Evolutionary conservation across 2,888 invertebrate genomes (phyloP), one percentile per base, ranked within the genome.

Genomic region (Cenopis cana): DNA sequence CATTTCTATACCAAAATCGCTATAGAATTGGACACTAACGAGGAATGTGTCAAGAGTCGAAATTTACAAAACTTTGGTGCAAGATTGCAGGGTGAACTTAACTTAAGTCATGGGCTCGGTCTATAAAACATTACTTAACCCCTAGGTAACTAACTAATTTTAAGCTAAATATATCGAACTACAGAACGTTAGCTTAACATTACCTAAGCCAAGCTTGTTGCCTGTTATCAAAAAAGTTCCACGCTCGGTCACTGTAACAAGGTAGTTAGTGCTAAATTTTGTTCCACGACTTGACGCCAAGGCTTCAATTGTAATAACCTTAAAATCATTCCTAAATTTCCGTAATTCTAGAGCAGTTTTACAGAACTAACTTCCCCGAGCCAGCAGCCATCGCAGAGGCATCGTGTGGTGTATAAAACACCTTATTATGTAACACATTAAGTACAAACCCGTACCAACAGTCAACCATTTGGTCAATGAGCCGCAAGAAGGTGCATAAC

Each of bases 101-200:
- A 85, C 78, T 87, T 90, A 93, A 91, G 93, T 93, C 93, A 93
- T 93, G 93, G 92, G 92, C 91, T 90, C 92, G 84, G 85, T 86
- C 91, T 90, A 89, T 86, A 89, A 88, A 89, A 89, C 81, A 89
- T 89, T 90, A 89, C 82, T 88, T 88, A 82, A 77, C 81, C 80
- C 85, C 87, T 86, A 76, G 77, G 83, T 86, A 90, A 91, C 88
- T 83, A 86, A 86, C 86, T 88, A 85, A 87, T 85, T 77, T 83
- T 85, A 90, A 90, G 88, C 90, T 90, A 91, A 83, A 81, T 89
- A 89, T 86, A 88, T 89, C 87, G 87, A 90, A 88, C 87, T 89
- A 89, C 83, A 49, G 55, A 71, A 69, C 64, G 49, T 69, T 62
- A 65, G 41, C 52, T 4, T 71, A 71, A 61, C 56, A 55, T 65